phyloP scores from a whole-genome alignment of 2,113 vertebrate genomes.

The Cathartes aura region DNA sequence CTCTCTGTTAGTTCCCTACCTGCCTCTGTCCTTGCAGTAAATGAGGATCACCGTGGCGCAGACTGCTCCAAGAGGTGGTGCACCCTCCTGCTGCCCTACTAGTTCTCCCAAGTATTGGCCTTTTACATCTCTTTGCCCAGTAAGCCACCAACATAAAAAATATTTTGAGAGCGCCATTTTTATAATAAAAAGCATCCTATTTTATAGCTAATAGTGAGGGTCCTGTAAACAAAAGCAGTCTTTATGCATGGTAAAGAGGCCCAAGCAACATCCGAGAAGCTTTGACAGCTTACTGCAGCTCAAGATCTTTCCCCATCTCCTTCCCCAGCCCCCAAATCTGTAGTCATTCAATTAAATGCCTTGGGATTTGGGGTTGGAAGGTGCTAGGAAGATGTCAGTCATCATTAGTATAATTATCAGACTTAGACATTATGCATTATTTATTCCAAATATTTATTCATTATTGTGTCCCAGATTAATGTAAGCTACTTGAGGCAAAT shows the following conservation, averaged over 20 bases:
- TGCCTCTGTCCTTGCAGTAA: background rate
- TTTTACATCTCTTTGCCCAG: background rate
- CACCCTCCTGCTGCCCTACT: background rate
- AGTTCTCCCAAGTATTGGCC: background rate
- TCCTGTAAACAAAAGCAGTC: background rate
- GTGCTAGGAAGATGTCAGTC: background rate
- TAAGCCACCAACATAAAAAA: background rate
- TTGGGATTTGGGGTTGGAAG: background rate
- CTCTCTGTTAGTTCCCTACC: background rate
- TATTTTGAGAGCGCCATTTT: background rate
- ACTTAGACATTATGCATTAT: constrained; percentile 44
- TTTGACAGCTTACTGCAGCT: background rate
- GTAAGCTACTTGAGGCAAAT: constrained; percentile 46
- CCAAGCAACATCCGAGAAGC: background rate
- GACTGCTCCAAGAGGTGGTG: background rate
- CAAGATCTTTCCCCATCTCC: background rate
- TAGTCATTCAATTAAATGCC: background rate
- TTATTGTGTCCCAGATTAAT: constrained; percentile 46
- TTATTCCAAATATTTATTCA: constrained; percentile 65
- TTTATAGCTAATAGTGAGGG: background rate
- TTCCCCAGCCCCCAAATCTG: background rate
- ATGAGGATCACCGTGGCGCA: fast-evolving
- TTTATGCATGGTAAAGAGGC: background rate
- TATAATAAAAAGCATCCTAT: background rate
- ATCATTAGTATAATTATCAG: constrained; percentile 50